Evolutionary conservation across 1,140 invertebrate genomes (phyloP).

Genomic region (Trissolcus basalis): DNA sequence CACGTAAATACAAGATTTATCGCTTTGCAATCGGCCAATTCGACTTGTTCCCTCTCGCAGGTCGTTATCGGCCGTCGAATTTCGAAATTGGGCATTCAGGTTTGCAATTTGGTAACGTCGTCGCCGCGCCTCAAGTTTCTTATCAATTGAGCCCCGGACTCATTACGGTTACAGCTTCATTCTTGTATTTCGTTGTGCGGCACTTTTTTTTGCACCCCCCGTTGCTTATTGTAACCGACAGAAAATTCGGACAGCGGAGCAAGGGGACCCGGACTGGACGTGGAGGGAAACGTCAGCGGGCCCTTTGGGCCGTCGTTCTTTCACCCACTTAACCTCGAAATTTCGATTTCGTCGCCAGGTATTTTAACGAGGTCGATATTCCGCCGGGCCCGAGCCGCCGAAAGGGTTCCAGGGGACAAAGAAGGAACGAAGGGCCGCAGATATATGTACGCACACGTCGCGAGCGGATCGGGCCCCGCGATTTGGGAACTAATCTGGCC

Average conservation of each 20-base stretch:
- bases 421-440: slow-evolving; percentile 32
- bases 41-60: background rate
- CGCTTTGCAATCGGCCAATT: background rate
- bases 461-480: slow-evolving; percentile 59
- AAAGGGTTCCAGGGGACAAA: slow-evolving; percentile 39
- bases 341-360: slow-evolving; percentile 75
- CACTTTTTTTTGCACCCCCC: slow-evolving; percentile 15
- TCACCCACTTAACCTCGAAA: slow-evolving; percentile 72
- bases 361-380: slow-evolving; percentile 76
- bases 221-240: slow-evolving; percentile 6
- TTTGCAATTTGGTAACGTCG: slow-evolving; percentile 37
- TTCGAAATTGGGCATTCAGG: slow-evolving; percentile 25
- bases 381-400: slow-evolving; percentile 39
- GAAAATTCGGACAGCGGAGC: slow-evolving; percentile 39
- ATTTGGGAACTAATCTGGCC: slow-evolving; percentile 73
- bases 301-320: slow-evolving; percentile 56
- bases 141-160: slow-evolving; percentile 45
- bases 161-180: slow-evolving; percentile 49
- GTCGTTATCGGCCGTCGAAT: slow-evolving; percentile 5
- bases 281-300: slow-evolving; percentile 36
- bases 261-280: slow-evolving; percentile 15
- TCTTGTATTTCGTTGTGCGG: slow-evolving; percentile 38
- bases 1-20: background rate
- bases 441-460: slow-evolving; percentile 47
- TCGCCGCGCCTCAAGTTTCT: slow-evolving; percentile 3